Evolutionary conservation across 2,113 vertebrate genomes (phyloP), one percentile per base, ranked within the genome.

Genomic region (Thalassoma bifasciatum): DNA sequence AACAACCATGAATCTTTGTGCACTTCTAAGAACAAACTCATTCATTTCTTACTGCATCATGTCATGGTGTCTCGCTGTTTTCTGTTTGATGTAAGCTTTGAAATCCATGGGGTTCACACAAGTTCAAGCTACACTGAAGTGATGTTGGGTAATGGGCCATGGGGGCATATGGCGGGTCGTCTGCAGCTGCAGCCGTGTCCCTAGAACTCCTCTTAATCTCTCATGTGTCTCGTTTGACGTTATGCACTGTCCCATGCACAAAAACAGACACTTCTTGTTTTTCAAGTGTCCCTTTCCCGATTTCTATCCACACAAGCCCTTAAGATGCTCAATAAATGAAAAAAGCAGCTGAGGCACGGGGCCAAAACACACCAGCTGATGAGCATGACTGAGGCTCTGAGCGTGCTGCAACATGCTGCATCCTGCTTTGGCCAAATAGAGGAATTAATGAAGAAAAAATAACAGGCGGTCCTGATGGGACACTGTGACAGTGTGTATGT

Each of bases 151-250:
- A 85, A 87, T 77, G 79, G 68, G 23, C 50, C 59, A 22, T 22
- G 50, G 59, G 46, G 72, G 67, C 90, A 90, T 89, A 89, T 90
- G 89, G 75, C 53, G 76, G 40, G 54, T 57, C 5, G 17, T 82
- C 79, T 61, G n/a, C n/a, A 50, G 66, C 63, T 75, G 40, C 60
- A 52, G 52, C 54, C 69, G 69, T 80, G 74, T 84, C 78, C 72
- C 74, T 50, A 85, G 85, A 89, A 86, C 83, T 83, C 77, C 68
- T 80, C 74, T 81, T 88, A 85, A 91, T 89, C 91, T 80, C 71
- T 66, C 22, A 14, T 37, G 37, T 61, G 70, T 51, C 82, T 80
- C 66, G 52, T 81, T 84, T 26, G 44, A 58, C 70, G 63, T 26
- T 66, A 36, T 58, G 44, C 51, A 61, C 37, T 81, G 26, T 50